Evolutionary conservation across 2,888 invertebrate genomes (phyloP).

Genomic region (Exocentrus adspersus): DNA sequence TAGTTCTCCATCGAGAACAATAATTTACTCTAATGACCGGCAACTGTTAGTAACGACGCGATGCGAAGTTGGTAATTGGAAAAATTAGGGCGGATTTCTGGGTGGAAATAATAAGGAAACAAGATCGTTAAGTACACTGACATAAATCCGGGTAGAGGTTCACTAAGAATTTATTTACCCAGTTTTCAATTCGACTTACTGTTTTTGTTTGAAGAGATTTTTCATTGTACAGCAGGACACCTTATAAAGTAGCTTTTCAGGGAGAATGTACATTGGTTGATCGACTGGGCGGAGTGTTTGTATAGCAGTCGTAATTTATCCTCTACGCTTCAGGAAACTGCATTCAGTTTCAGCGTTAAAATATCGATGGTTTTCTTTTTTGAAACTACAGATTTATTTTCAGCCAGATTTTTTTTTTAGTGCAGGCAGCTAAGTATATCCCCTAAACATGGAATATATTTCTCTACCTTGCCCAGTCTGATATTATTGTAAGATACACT

Average conservation of each 20-base stretch:
- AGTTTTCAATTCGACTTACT: no score
- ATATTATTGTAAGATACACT: no score
- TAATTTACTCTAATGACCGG: slow-evolving; percentile 53
- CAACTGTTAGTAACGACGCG: slow-evolving; percentile 57
- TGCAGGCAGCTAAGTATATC: no score
- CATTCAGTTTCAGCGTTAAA: background rate
- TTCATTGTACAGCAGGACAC: no score
- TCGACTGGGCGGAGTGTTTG: background rate
- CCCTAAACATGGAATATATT: no score
- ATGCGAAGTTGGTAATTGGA: slow-evolving; percentile 55
- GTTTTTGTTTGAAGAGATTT: no score
- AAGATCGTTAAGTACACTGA: slow-evolving; percentile 1
- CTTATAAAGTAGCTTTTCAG: no score
- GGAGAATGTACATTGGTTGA: background rate
- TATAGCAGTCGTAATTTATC: background rate
- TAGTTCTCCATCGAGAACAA: slow-evolving; percentile 47
- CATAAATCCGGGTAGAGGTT: slow-evolving; percentile 13
- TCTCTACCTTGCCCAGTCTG: no score
- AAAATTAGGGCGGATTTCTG: slow-evolving; percentile 29
- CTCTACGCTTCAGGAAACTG: background rate
- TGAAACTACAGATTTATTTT: background rate
- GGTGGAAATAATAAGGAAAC: slow-evolving; percentile 17
- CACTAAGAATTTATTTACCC: no score
- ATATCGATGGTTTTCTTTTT: background rate
- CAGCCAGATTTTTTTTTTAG: no score